Evolutionary conservation across 2,888 invertebrate species (phyloP), one percentile per base, ranked within the genome.

Genomic region (Tinea trinotella): DNA sequence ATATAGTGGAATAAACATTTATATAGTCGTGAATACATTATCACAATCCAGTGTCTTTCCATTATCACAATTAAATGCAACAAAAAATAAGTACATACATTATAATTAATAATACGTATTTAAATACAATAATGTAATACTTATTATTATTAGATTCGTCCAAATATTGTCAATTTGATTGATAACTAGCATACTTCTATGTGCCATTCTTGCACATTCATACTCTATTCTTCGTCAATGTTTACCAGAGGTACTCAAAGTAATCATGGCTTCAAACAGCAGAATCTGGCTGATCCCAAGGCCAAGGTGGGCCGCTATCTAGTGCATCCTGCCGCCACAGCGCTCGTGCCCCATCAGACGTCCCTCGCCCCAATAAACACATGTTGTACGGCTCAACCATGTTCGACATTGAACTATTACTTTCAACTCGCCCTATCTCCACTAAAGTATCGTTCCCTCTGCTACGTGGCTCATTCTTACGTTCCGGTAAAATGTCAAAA

Each of bases 271-370:
- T 24, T 82, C 83, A 86, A 44, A 87, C 85, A 54, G 82, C 75
- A 3, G 83, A 83, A 70, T 86, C 86, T 15, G 85, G 81, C 62
- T 81, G 79, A 63, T 78, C 79, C 78, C 82, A 80, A n/a, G 80
- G 81, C 83, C 84, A 84, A 35, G 84, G 83, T 65, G 84, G 82
- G 61, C 65, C 76, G 54, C 78, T 56, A 67, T 84, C 84, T 49
- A 85, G 65, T 57, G 86, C 86, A 72, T 87, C 82, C 70, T 87
- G 86, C 1, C 86, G 74, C 85, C 85, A 87, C 60, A 87, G 75
- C 53, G 68, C 67, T 57, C 83, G 76, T 56, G 69, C 61, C 55
- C 70, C 62, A 56, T 82, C 82, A 34, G 72, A 65, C 44, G 71
- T 58, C 58, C 72, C 76, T 64, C 65, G 76, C 55, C 77, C 66